Evolutionary conservation across 2,888 invertebrate species (phyloP).

Genomic region (Tribolium freemani): DNA sequence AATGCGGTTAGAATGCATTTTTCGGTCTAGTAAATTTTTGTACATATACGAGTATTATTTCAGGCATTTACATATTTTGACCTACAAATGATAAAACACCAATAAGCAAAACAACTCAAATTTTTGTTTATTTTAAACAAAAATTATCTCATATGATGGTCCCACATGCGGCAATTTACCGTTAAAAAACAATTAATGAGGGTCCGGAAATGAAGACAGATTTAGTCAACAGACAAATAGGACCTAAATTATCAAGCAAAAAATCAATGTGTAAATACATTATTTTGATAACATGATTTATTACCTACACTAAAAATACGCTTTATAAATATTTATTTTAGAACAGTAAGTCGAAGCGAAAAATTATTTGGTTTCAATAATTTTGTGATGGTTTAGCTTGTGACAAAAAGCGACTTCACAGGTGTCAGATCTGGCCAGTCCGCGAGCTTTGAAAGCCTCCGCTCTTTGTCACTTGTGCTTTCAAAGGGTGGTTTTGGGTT

Average conservation of each 20-base stretch:
- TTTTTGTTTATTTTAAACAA: neutral
- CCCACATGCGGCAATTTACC: neutral
- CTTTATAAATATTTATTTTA: neutral
- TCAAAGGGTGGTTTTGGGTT: neutral
- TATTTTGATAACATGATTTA: neutral
- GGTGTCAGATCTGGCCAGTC: constrained; percentile 1
- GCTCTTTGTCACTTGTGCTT: neutral
- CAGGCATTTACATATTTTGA: neutral
- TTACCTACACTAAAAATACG: neutral
- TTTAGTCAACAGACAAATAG: no score
- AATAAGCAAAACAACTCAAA: no score
- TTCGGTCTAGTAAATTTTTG: neutral
- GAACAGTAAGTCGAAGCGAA: neutral
- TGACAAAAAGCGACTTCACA: neutral
- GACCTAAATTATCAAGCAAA: no score
- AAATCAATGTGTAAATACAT: neutral
- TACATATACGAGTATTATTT: neutral
- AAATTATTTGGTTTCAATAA: neutral
- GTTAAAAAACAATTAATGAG: neutral
- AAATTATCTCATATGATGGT: neutral
- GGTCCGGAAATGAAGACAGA: no score
- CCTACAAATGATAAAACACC: neutral
- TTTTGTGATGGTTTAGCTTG: no score
- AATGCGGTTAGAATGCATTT: neutral
- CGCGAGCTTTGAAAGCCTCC: neutral